phyloP scores from a whole-genome alignment of 2,888 invertebrate genomes.

The Nowickia ferox region DNA sequence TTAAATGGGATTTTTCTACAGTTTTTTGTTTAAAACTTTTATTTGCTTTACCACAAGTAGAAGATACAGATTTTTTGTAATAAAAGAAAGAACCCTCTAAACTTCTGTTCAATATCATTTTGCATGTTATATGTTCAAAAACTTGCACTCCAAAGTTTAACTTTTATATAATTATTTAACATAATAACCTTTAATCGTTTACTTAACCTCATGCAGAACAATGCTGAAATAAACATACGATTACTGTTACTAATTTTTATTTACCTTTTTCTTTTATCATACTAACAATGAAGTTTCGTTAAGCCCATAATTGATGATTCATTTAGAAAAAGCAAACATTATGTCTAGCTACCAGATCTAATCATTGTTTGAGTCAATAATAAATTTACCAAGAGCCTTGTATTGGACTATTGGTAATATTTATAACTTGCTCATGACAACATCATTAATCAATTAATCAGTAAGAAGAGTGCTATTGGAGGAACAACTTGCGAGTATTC shows the following conservation, averaged over 20 bases:
- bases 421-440: conserved; percentile 20
- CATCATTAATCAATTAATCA: conserved; percentile 53
- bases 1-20: too few relatives aligned
- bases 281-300: neutral
- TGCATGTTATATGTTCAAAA: too few relatives aligned
- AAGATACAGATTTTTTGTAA: too few relatives aligned
- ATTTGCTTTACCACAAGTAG: too few relatives aligned
- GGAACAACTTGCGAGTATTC: neutral
- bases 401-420: conserved; percentile 8
- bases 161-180: too few relatives aligned
- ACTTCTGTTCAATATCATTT: too few relatives aligned
- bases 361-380: neutral
- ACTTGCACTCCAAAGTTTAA: too few relatives aligned
- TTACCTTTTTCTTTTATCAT: neutral
- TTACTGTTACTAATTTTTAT: neutral
- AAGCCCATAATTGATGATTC: conserved; percentile 30
- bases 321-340: conserved; percentile 19
- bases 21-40: too few relatives aligned
- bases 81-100: too few relatives aligned
- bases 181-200: too few relatives aligned
- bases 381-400: neutral
- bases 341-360: conserved; percentile 8
- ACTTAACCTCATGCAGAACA: too few relatives aligned
- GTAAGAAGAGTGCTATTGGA: neutral
- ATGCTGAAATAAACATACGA: too few relatives aligned